Evolutionary conservation across 2,888 invertebrate species (phyloP).

Genomic region (Troglohyphantes excavatus): DNA sequence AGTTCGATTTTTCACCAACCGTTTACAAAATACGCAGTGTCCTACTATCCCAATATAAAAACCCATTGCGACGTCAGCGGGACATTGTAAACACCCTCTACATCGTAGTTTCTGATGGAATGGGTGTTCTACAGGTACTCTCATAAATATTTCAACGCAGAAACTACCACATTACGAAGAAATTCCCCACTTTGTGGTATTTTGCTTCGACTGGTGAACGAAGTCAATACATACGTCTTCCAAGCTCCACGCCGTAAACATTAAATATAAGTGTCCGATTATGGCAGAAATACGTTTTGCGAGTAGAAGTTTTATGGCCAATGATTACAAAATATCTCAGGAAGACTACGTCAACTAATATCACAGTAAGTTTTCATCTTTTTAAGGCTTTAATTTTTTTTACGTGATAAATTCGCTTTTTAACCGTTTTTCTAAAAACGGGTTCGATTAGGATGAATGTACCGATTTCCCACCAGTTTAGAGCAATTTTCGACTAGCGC

Average conservation of each 20-base stretch:
- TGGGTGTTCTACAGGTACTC: background rate
- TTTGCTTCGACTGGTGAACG: background rate
- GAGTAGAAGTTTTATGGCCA: background rate
- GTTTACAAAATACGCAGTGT: too few relatives aligned
- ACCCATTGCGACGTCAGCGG: too few relatives aligned
- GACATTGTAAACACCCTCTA: too few relatives aligned
- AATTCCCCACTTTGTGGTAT: background rate
- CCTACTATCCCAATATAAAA: too few relatives aligned
- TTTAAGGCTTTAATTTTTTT: background rate
- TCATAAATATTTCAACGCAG: background rate
- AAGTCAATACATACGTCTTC: background rate
- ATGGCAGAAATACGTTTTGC: background rate
- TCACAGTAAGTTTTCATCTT: background rate
- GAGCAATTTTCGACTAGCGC: too few relatives aligned
- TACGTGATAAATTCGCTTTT: too few relatives aligned
- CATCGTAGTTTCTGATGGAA: background rate
- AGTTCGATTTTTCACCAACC: too few relatives aligned
- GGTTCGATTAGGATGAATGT: too few relatives aligned
- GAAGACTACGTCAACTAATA: background rate
- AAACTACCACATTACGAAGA: constrained; percentile 1
- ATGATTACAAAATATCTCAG: too few relatives aligned
- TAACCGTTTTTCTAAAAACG: too few relatives aligned
- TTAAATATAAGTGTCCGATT: background rate
- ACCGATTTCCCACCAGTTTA: too few relatives aligned
- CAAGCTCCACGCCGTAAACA: background rate